These are phyloP conservation scores for Tholera decimalis DNA, from an alignment of 2,888 invertebrate genomes.

Conservation along the genomic window DNA sequence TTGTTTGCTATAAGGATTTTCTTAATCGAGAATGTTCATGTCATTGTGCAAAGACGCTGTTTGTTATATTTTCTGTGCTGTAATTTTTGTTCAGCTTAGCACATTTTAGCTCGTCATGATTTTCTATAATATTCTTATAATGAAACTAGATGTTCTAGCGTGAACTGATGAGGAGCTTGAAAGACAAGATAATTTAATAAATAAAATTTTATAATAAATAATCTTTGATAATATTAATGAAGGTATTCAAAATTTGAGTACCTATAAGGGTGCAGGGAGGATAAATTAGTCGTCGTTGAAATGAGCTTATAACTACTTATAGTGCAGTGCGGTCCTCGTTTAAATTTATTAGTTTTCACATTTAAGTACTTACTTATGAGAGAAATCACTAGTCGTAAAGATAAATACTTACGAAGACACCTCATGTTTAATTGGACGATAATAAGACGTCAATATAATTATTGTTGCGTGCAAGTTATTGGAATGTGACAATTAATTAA, in stretches of 20 bases:
- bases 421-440: slow-evolving; percentile 34
- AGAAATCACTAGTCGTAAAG: slow-evolving; percentile 23
- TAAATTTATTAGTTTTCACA: neutral
- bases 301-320: no score
- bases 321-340: neutral
- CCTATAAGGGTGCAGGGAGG: no score
- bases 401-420: slow-evolving; percentile 16
- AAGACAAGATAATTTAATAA: no score
- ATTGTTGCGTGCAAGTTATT: slow-evolving; percentile 38
- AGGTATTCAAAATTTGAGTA: no score
- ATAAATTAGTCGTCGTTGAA: no score
- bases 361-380: neutral
- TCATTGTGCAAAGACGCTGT: slow-evolving; percentile 13
- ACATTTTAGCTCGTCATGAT: slow-evolving; percentile 8
- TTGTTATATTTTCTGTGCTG: slow-evolving; percentile 14
- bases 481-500: slow-evolving; percentile 43
- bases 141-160: neutral
- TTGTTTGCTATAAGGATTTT: slow-evolving; percentile 40
- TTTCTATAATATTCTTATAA: neutral
- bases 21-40: slow-evolving; percentile 19
- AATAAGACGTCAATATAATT: slow-evolving; percentile 47
- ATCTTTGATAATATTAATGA: no score
- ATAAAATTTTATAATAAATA: no score
- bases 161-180: neutral
- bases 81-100: slow-evolving; percentile 35